A percentile compares a stretch with the other conserved stretches of the same genome.
These are phyloP conservation scores for Periparus ater DNA, from an alignment of 2,797 vertebrate genomes.

Conservation along the genomic window DNA sequence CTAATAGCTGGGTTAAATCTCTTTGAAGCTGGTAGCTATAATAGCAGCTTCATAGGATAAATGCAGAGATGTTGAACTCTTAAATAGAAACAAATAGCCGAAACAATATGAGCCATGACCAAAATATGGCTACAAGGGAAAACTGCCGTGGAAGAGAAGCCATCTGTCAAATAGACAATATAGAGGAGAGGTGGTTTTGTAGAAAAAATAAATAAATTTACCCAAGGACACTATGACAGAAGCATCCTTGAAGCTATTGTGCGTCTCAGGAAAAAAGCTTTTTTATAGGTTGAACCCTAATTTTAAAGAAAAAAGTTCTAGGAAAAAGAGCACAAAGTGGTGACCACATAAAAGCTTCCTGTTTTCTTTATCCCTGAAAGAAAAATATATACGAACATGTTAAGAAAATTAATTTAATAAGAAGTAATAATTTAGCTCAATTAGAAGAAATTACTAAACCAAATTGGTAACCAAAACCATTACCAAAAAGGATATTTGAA, in stretches of 20 bases:
- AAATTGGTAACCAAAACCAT: no score
- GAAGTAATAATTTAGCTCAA: neutral
- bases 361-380: neutral
- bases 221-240: neutral
- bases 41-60: neutral
- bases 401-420: neutral
- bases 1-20: slow-evolving; percentile 12
- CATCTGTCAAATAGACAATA: neutral
- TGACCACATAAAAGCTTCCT: neutral
- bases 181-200: neutral
- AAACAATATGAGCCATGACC: slow-evolving; percentile 31
- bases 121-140: neutral
- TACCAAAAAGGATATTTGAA: neutral
- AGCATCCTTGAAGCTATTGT: neutral
- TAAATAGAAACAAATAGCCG: slow-evolving; percentile 25
- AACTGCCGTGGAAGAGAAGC: neutral
- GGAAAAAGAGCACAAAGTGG: neutral
- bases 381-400: neutral
- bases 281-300: neutral
- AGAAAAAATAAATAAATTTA: neutral
- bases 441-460: neutral
- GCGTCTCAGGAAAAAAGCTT: neutral
- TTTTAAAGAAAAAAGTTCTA: neutral
- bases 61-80: neutral
- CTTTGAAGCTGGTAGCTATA: slow-evolving; percentile 22